Percentiles rank a stretch among this genome's conserved stretches.
Evolutionary conservation across 2,888 invertebrate genomes (phyloP).

Genomic region (Silvanus unidentatus): DNA sequence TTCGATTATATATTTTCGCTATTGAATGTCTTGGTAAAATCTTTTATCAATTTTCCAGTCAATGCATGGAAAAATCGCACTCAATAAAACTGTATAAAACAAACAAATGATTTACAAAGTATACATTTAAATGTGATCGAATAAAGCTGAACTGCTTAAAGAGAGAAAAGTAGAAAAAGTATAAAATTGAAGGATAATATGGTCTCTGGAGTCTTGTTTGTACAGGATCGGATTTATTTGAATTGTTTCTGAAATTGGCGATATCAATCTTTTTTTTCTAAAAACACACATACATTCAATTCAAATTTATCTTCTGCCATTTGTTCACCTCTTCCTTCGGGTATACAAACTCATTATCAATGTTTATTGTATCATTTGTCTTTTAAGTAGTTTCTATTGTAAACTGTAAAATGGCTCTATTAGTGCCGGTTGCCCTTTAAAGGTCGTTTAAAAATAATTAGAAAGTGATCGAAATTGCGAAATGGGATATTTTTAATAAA

Average conservation of each 20-base stretch:
- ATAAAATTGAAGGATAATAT: slow-evolving; percentile 23
- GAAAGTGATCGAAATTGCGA: too few species aligned
- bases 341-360: slow-evolving; percentile 21
- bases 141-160: slow-evolving; percentile 11
- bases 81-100: too few species aligned
- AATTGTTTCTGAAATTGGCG: slow-evolving; percentile 22
- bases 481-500: too few species aligned
- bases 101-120: neutral
- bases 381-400: slow-evolving; percentile 5
- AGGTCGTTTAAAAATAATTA: too few species aligned
- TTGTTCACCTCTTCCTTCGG: slow-evolving; percentile 23
- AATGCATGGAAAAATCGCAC: too few species aligned
- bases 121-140: slow-evolving; percentile 16
- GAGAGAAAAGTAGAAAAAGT: slow-evolving; percentile 14
- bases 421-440: too few species aligned
- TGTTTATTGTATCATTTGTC: slow-evolving; percentile 20
- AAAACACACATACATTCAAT: slow-evolving; percentile 16
- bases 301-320: slow-evolving; percentile 19
- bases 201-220: slow-evolving; percentile 21
- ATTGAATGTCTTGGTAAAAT: too few species aligned
- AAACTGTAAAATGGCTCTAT: neutral
- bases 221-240: slow-evolving; percentile 22
- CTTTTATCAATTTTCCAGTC: too few species aligned
- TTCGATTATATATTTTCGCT: too few species aligned
- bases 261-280: slow-evolving; percentile 23